Conservation (phyloP, 2,888 invertebrate species). For the Barypeithes pellucidus region DNA sequence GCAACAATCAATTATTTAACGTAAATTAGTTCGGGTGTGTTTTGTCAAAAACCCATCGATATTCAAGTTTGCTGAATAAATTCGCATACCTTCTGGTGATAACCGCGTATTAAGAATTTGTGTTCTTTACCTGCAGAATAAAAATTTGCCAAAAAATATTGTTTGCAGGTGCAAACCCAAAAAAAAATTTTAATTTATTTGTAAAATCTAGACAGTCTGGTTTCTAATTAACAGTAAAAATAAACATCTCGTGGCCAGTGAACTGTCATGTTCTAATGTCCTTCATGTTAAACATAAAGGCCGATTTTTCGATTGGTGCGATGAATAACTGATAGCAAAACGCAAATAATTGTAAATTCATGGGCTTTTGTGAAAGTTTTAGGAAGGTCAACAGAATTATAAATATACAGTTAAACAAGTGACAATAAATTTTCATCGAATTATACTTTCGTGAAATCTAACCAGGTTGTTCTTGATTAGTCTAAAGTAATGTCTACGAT, state of each 20-base stretch:
- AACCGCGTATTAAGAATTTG: not conserved
- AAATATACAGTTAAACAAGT: slow-evolving; percentile 21
- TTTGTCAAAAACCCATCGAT: too few relatives aligned
- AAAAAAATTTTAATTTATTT: slow-evolving; percentile 17
- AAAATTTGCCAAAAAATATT: slow-evolving; percentile 1
- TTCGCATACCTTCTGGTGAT: not conserved
- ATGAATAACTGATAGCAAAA: slow-evolving; percentile 27
- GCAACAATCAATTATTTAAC: too few relatives aligned
- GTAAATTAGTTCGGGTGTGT: too few relatives aligned
- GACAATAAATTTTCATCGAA: slow-evolving; percentile 38
- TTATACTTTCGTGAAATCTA: slow-evolving; percentile 35
- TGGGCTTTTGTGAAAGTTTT: slow-evolving; percentile 42
- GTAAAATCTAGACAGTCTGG: slow-evolving; percentile 28
- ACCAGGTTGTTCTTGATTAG: slow-evolving; percentile 15
- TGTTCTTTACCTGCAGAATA: not conserved
- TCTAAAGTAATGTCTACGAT: not conserved
- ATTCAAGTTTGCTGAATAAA: too few relatives aligned
- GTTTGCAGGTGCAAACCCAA: slow-evolving; percentile 20
- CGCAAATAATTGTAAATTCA: slow-evolving; percentile 37
- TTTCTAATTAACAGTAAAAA: slow-evolving; percentile 33
- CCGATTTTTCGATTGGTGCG: slow-evolving; percentile 37
- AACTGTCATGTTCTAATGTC: slow-evolving; percentile 34
- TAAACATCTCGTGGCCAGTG: slow-evolving; percentile 35
- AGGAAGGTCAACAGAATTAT: slow-evolving; percentile 39
- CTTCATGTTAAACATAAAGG: slow-evolving; percentile 46